Conservation (phyloP, 2,888 invertebrate species). For the Xanthia togata region DNA sequence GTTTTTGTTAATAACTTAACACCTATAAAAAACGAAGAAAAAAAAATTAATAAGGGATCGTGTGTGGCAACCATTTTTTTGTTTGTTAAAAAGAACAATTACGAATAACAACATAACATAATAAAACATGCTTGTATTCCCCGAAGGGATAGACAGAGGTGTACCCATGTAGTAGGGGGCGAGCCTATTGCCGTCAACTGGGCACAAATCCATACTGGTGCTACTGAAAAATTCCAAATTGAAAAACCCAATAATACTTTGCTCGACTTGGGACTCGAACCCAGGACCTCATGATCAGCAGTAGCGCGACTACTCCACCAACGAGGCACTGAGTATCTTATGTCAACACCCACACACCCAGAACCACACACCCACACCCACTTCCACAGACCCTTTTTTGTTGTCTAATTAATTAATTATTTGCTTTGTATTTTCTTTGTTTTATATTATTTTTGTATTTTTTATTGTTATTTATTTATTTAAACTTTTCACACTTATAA, state of each 20-base stretch:
- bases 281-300: background rate
- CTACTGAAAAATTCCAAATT: background rate
- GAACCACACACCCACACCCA: too few relatives aligned
- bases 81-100: too few relatives aligned
- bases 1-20: slow-evolving; percentile 45
- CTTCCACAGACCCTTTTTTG: too few relatives aligned
- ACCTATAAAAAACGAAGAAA: slow-evolving; percentile 7
- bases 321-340: slow-evolving; percentile 5
- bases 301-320: background rate
- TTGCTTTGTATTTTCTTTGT: too few relatives aligned
- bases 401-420: too few relatives aligned
- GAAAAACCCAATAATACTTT: background rate
- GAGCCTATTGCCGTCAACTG: background rate
- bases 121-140: background rate
- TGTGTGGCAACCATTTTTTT: slow-evolving; percentile 13
- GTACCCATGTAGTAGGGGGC: too few relatives aligned
- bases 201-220: background rate
- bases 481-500: too few relatives aligned
- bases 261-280: background rate
- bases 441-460: too few relatives aligned
- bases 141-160: too few relatives aligned
- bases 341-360: too few relatives aligned
- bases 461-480: too few relatives aligned
- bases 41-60: background rate
- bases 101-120: background rate